Conservation (phyloP, 2,797 vertebrate genomes). For the Hybognathus amarus region DNA sequence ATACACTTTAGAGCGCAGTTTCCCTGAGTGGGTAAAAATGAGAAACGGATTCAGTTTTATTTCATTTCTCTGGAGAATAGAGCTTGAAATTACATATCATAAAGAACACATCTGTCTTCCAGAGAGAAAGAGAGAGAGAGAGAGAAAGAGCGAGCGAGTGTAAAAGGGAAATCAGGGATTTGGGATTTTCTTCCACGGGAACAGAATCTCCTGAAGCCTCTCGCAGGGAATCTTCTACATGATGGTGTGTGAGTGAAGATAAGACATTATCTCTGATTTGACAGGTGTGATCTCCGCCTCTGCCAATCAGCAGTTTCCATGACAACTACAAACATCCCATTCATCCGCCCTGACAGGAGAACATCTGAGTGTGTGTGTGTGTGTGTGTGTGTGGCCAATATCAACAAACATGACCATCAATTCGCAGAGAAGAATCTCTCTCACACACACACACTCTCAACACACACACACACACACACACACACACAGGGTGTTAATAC, state of each 20-base stretch:
- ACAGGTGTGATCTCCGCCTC: slow-evolving; percentile 32
- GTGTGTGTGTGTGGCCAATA: neutral
- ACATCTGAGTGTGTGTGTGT: neutral
- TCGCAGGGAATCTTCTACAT: neutral
- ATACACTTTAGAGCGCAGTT: slow-evolving; percentile 1
- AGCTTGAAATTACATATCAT: slow-evolving; percentile 7
- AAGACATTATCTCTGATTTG: slow-evolving; percentile 60
- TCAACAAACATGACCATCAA: neutral
- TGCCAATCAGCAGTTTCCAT: slow-evolving; percentile 52
- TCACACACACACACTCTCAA: no score
- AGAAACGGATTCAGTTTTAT: slow-evolving; percentile 25
- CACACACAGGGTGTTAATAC: neutral
- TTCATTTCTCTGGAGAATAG: slow-evolving; percentile 26
- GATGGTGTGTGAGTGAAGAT: slow-evolving; percentile 43
- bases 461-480: neutral
- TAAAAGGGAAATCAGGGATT: neutral
- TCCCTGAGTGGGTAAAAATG: slow-evolving; percentile 10
- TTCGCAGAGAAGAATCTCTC: neutral
- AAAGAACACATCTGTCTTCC: slow-evolving; percentile 20
- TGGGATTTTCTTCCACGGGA: neutral
- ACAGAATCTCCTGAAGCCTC: slow-evolving; percentile 5
- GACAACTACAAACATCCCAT: slow-evolving; percentile 62
- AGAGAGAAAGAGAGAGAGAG: neutral
- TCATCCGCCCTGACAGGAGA: slow-evolving; percentile 57
- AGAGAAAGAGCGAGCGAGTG: neutral